Evolutionary conservation across 2,797 vertebrate species (phyloP).

Genomic region (Lepilemur ruficaudatus): DNA sequence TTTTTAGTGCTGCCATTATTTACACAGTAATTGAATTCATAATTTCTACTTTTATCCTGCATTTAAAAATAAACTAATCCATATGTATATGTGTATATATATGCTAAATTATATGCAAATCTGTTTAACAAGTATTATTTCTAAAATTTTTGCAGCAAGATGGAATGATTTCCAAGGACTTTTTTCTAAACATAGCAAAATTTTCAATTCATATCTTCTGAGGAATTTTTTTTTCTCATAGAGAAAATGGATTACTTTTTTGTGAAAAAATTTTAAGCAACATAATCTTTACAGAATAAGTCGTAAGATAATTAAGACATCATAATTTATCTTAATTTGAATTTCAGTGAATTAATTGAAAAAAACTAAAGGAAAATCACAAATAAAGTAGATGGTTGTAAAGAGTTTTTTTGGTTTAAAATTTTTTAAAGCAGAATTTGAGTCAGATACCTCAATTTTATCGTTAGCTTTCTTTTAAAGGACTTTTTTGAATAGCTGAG

Average conservation of each 20-base stretch:
- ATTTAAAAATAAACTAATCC: not conserved
- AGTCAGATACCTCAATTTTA: not conserved
- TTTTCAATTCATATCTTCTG: not conserved
- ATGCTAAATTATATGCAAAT: not conserved
- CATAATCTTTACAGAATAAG: not conserved
- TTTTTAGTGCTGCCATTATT: not conserved
- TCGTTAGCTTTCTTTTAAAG: not conserved
- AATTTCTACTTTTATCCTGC: not conserved
- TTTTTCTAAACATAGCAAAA: not conserved
- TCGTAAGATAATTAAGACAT: not conserved
- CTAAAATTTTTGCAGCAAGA: not conserved
- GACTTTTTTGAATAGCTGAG: not conserved
- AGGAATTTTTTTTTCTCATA: not conserved
- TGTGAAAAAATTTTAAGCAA: not conserved
- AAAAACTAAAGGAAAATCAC: not conserved
- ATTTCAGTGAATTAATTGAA: not conserved
- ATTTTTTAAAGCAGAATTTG: not conserved
- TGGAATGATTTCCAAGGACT: not conserved
- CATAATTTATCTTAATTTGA: not conserved
- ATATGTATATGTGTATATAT: not conserved
- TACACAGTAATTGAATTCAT: not conserved
- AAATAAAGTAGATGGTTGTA: not conserved
- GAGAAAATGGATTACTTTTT: not conserved
- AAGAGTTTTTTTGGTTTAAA: not conserved
- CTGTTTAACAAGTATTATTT: not conserved